Evolutionary conservation across 2,113 vertebrate species (phyloP), one percentile per base, ranked within the genome.

Genomic region (Scomber colias): DNA sequence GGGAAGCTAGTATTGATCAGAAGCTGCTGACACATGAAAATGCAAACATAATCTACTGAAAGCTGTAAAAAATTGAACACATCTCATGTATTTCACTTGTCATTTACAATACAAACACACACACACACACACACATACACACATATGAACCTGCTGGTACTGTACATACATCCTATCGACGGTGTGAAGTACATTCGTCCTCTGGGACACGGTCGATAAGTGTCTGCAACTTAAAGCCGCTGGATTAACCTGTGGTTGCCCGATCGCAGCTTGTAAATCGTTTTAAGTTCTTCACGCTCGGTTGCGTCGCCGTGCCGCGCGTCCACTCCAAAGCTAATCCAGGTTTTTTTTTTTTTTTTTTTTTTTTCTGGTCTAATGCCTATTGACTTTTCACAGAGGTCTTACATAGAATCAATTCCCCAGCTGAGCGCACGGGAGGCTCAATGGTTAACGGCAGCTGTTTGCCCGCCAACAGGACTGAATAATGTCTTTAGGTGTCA

Each of bases 381-480:
- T 86, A 84, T 90, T 90, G 91, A 91, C 77, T 74, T 90, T 81
- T 84, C 76, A 15, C 77, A 87, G 81, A 75, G 70, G 77, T 87
- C 83, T 84, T 85, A 88, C 35, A 83, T 81, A 16, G 79, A 87
- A 88, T 92, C 83, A 75, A 84, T 90, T 61, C 71, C 57, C 55
- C 85, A 51, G 53, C 53, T 74, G 82, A 77, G 75, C 5, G 50
- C 60, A 60, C 4, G 6, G 53, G 81, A 66, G 51, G 63, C 69
- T 81, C 67, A 65, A 12, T 74, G 83, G 88, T 85, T 85, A 85
- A 87, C 10, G 71, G 75, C 68, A 54, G 65, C 80, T 9, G 70
- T 53, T 55, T 53, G 56, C 31, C 62, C 5, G 63, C 11, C 16
- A 70, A 59, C 30, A 0, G 11, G 56, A 4, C 53, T 49, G 78